Evolutionary conservation across 2,888 invertebrate species (phyloP), one percentile per base, ranked within the genome.

Genomic region (Teinopalpus imperialis): DNA sequence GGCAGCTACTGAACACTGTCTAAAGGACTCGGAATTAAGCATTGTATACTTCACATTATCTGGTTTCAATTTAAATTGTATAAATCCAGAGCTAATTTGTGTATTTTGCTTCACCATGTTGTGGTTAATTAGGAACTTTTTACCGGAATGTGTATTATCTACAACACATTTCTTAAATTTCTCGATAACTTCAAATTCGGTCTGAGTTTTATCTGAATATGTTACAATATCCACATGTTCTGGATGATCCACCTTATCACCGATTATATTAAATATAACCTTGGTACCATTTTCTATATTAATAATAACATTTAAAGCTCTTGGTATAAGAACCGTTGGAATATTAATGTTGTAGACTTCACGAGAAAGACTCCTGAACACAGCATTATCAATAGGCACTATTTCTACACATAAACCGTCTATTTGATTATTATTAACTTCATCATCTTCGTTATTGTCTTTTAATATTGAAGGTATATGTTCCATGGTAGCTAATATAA

Each of bases 121-220:
- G 37, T 90, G 79, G 66, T 92, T 93, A 14, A 93, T 77, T 1
- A 92, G 58, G 32, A 92, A 76, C 63, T 81, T 81, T 52, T 87
- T 79, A 1, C 85, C 77, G 0, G 81, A 83, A 62, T 78, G 81
- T 45, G 89, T 89, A 52, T 69, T 82, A 8, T 86, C 76, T 10
- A 89, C 81, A 0, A 92, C 80, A 62, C 83, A 90, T 43, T 69
- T 74, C 59, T 91, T 90, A 55, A 92, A 90, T 14, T 66, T 78
- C 42, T 89, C 81, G 45, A 90, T 66, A 7, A 86, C 61, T 35
- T 80, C 76, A 1, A 49, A 58, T 48, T 86, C 82, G 1, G 62
- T 61, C 36, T 80, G 77, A 1, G 54, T 52, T 54, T 71, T 66
- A 16, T 79, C 81, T 0, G 80, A 69, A 59, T 83, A 87, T 45